phyloP scores from a whole-genome alignment of 1,140 invertebrate species.

The Danaus plexippus region DNA sequence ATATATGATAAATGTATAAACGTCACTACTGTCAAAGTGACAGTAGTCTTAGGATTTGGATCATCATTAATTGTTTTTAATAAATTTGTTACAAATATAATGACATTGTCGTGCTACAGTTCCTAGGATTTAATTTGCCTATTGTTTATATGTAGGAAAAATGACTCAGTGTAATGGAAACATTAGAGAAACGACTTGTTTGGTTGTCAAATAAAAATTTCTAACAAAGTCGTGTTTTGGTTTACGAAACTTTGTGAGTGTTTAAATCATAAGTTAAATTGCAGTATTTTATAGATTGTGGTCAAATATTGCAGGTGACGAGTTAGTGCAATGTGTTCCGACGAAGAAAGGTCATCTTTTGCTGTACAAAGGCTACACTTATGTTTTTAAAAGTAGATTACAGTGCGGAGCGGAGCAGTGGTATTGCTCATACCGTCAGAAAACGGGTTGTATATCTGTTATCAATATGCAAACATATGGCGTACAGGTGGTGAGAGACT shows the following conservation, averaged over 20 bases:
- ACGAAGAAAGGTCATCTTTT: slow-evolving; percentile 63
- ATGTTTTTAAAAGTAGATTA: slow-evolving; percentile 58
- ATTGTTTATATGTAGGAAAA: too few relatives aligned
- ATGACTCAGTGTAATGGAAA: too few relatives aligned
- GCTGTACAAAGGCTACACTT: slow-evolving; percentile 60
- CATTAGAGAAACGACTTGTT: too few relatives aligned
- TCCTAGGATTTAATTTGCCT: too few relatives aligned
- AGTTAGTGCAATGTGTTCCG: slow-evolving; percentile 60
- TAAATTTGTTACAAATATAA: too few relatives aligned
- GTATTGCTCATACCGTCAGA: slow-evolving; percentile 60
- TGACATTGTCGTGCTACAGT: too few relatives aligned
- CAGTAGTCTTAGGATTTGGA: too few relatives aligned
- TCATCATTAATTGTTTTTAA: too few relatives aligned
- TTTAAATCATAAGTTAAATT: slow-evolving; percentile 5
- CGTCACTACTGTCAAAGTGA: too few relatives aligned
- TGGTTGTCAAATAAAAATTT: too few relatives aligned
- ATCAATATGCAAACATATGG: slow-evolving; percentile 62
- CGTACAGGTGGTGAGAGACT: slow-evolving; percentile 58
- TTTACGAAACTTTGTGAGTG: slow-evolving; percentile 1
- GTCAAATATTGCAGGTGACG: slow-evolving; percentile 49
- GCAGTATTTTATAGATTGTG: slow-evolving; percentile 18
- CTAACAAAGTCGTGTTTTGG: neutral
- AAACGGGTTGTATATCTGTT: slow-evolving; percentile 62
- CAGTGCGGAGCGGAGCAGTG: slow-evolving; percentile 62
- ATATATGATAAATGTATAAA: too few relatives aligned